Conservation (phyloP, 2,797 vertebrate species). For the Pogonophryne albipinna region DNA sequence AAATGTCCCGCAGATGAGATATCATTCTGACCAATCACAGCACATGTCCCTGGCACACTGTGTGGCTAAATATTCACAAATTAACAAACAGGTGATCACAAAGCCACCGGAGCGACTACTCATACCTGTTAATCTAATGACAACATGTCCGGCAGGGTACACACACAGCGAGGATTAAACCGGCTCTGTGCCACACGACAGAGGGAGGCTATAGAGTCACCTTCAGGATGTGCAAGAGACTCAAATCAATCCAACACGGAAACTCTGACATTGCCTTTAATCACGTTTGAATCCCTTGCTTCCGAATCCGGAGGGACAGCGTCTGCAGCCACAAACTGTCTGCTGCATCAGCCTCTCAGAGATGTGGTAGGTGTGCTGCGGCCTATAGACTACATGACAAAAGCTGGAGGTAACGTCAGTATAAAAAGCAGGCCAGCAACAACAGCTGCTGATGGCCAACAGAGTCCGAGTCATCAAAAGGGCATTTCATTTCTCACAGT, state of each 20-base stretch:
- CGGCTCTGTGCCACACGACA: slow-evolving; percentile 61
- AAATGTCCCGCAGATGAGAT: slow-evolving; percentile 33
- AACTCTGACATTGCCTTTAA: slow-evolving; percentile 72
- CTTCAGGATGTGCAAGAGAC: slow-evolving; percentile 80
- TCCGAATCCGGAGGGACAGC: slow-evolving; percentile 49
- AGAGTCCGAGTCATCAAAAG: slow-evolving; percentile 78
- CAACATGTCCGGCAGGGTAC: slow-evolving; percentile 66
- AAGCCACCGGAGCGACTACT: slow-evolving; percentile 67
- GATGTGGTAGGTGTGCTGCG: slow-evolving; percentile 18
- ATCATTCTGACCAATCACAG: slow-evolving; percentile 19
- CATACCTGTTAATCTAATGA: slow-evolving; percentile 79
- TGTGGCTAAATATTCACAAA: slow-evolving; percentile 71
- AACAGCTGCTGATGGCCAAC: slow-evolving; percentile 83
- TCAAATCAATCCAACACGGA: slow-evolving; percentile 73
- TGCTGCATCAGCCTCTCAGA: slow-evolving; percentile 30
- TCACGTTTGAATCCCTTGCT: slow-evolving; percentile 64
- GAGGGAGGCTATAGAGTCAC: slow-evolving; percentile 67
- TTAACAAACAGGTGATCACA: slow-evolving; percentile 80
- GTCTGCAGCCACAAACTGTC: slow-evolving; percentile 51
- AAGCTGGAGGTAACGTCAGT: slow-evolving; percentile 61
- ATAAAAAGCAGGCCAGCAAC: slow-evolving; percentile 59
- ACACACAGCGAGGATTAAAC: slow-evolving; percentile 66
- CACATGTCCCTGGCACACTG: slow-evolving; percentile 50
- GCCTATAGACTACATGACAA: slow-evolving; percentile 55
- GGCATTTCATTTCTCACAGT: slow-evolving; percentile 81